phyloP scores from a whole-genome alignment of 92 coral and sea anemone species.

The Epizoanthus stellaris region DNA sequence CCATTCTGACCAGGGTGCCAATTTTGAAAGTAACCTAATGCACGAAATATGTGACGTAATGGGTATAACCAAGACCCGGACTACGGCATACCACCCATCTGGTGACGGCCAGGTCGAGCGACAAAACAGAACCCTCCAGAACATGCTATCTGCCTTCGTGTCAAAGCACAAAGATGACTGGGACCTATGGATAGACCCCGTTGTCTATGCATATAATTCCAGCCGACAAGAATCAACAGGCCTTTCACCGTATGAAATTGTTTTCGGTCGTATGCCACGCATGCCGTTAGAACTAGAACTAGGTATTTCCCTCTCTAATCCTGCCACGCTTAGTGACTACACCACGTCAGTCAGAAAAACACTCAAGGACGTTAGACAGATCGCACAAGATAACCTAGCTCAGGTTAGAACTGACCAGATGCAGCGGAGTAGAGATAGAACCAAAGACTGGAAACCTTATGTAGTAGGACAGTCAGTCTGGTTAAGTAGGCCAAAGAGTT shows the following conservation, averaged over 20 bases:
- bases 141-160: constrained; percentile 52
- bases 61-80: too few species aligned
- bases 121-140: constrained; percentile 45
- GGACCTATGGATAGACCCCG: constrained; percentile 46
- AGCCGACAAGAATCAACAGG: constrained; percentile 52
- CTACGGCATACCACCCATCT: too few species aligned
- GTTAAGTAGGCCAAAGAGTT: constrained; percentile 37
- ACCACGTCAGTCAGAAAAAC: constrained; percentile 25
- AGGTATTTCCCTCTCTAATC: constrained; percentile 47
- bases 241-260: constrained; percentile 54
- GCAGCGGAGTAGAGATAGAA: neutral
- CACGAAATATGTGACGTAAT: too few species aligned
- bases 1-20: too few species aligned
- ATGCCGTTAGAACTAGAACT: constrained; percentile 58
- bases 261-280: constrained; percentile 45
- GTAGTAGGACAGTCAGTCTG: constrained; percentile 32
- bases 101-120: constrained; percentile 54
- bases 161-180: constrained; percentile 53
- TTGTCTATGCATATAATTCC: constrained; percentile 54
- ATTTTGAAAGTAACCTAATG: too few species aligned
- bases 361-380: neutral
- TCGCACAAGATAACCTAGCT: constrained; percentile 12
- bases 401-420: constrained; percentile 6
- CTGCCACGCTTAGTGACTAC: constrained; percentile 46
- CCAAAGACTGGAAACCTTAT: constrained; percentile 10